A percentile compares a stretch with the other conserved stretches of the same genome.
phyloP scores from a whole-genome alignment of 2,797 vertebrate species.

The Sebastes baramenuke region DNA sequence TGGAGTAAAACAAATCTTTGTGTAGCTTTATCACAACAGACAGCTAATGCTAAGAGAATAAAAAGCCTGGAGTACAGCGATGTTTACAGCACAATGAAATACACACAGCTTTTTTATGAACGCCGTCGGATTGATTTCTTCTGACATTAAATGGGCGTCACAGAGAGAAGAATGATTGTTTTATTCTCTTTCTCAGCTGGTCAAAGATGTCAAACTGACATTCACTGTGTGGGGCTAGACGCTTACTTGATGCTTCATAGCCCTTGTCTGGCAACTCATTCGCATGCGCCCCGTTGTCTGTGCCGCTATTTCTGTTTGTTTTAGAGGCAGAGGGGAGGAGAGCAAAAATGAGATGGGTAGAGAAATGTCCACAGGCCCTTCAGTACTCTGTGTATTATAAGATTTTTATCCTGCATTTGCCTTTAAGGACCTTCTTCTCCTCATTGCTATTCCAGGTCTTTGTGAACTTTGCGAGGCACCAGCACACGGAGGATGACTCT shows the following conservation, averaged over 20 bases:
- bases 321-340: slow-evolving; percentile 3
- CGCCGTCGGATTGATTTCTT: slow-evolving; percentile 61
- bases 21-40: slow-evolving; percentile 14
- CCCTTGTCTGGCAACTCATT: slow-evolving; percentile 56
- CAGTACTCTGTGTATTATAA: background rate
- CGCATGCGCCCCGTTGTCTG: slow-evolving; percentile 37
- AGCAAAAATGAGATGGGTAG: background rate
- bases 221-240: slow-evolving; percentile 55
- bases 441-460: slow-evolving; percentile 76
- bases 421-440: slow-evolving; percentile 10
- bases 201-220: slow-evolving; percentile 72
- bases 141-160: slow-evolving; percentile 68
- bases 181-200: slow-evolving; percentile 70
- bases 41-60: slow-evolving; percentile 34
- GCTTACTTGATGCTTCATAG: slow-evolving; percentile 56
- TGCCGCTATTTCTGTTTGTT: slow-evolving; percentile 44
- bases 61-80: slow-evolving; percentile 15
- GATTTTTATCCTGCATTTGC: slow-evolving; percentile 10
- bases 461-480: slow-evolving; percentile 82
- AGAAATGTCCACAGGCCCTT: slow-evolving; percentile 32
- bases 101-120: slow-evolving; percentile 66
- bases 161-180: slow-evolving; percentile 69
- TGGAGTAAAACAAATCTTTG: slow-evolving; percentile 19
- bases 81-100: slow-evolving; percentile 71
- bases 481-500: slow-evolving; percentile 65